Base-by-base conservation (phyloP, 2,888 invertebrate species). In the Drosophila ezoana region DNA sequence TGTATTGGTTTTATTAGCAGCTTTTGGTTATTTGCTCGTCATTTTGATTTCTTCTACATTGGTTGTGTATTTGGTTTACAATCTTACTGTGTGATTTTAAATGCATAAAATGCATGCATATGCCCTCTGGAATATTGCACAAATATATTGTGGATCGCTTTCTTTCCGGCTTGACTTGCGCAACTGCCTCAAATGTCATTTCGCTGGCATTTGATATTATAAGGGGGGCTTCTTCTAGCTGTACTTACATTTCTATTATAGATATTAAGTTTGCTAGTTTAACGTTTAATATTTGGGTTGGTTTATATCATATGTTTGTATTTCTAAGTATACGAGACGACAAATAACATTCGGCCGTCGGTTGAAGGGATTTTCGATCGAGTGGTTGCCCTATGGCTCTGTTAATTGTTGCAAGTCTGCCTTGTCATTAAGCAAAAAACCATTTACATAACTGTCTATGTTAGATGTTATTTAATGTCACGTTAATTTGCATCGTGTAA, bases 1-100 rank as follows among this genome's bases (percentile, higher is more conserved):
- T 64, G 58, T 67, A 41, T 72, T 79, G 72, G 63, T 79, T 82
- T 73, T 74, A 52, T 82, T 85, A 85, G 86, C 86, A 82, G 76
- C 81, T 85, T 83, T 84, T 84, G 87, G 83, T 84, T 84, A 75
- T 84, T 84, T 85, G 83, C 87, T 84, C 83, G 81, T 84, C 82
- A 54, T 87, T 79, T 83, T 78, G 78, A 84, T 83, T 83, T 79
- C 68, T 72, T 87, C 76, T 83, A 81, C 70, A 74, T 72, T 80
- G 81, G 67, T 58, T 66, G 35, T 40, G 37, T 37, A 14, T 47
- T 56, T 58, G 54, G 37, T 59, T 72, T 57, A 56, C 60, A 67
- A 58, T 66, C 60, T 59, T 70, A 60, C 43, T 59, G 56, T 59
- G 56, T 65, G 70, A 51, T 69, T 75, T 80, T 85, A 80, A 85